These are phyloP conservation scores for Trissolcus brochymenae DNA, from an alignment of 2,888 invertebrate species.

Conservation along the genomic window DNA sequence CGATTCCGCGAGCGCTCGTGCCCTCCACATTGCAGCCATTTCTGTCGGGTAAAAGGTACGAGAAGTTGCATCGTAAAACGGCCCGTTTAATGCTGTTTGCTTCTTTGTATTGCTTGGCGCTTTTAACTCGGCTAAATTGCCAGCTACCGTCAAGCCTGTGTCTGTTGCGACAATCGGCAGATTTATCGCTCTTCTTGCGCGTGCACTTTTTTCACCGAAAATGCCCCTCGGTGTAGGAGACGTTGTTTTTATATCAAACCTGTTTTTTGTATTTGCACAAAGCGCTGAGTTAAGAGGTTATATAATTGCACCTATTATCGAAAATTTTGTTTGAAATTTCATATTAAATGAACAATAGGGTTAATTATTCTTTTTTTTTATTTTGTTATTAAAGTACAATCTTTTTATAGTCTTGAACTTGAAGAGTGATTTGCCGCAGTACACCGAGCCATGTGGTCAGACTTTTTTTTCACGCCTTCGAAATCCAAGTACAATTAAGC, in stretches of 20 bases:
- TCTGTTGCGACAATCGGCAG: constrained; percentile 23
- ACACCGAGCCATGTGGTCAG: constrained; percentile 2
- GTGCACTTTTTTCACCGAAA: not conserved
- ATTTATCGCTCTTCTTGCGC: constrained; percentile 27
- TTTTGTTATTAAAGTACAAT: not conserved
- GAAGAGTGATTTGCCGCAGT: not conserved
- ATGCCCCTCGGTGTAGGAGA: not conserved
- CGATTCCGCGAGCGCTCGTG: constrained; percentile 43
- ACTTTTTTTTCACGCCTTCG: not conserved
- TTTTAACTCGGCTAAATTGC: constrained; percentile 36
- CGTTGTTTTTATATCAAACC: no score
- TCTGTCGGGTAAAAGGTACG: constrained; percentile 12
- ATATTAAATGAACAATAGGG: no score
- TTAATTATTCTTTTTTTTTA: not conserved
- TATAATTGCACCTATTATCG: no score
- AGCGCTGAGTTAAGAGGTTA: no score
- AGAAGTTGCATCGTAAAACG: constrained; percentile 25
- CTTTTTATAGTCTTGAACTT: not conserved
- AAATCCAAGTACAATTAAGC: not conserved
- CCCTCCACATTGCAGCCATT: constrained; percentile 22
- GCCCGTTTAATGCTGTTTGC: constrained; percentile 23
- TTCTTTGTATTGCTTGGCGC: constrained; percentile 33
- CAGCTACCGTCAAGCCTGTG: constrained; percentile 35
- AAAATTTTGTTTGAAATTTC: no score
- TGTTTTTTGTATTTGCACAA: not conserved